Conservation (phyloP, 1,140 invertebrate species). For the Harlomillsia oculata region DNA sequence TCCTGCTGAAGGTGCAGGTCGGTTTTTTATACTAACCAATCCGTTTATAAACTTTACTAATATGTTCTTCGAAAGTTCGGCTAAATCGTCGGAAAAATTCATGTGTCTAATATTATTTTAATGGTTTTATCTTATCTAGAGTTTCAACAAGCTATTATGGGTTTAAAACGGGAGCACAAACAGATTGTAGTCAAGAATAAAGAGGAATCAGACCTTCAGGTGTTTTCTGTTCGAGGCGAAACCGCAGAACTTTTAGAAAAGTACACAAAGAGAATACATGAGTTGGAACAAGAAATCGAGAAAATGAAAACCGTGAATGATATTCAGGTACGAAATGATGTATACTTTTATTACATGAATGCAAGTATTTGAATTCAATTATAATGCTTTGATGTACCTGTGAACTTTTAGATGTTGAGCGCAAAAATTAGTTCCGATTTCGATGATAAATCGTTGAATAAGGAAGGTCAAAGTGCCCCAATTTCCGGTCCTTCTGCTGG, state of each 20-base stretch:
- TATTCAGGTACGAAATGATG: constrained; percentile 37
- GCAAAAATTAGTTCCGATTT: constrained; percentile 38
- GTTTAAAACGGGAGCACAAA: constrained; percentile 41
- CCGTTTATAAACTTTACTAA: not conserved
- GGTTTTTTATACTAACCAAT: constrained; percentile 8
- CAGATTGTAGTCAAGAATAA: constrained; percentile 38
- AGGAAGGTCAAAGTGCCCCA: constrained; percentile 34
- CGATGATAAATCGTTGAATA: no score
- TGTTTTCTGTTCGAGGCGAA: constrained; percentile 40
- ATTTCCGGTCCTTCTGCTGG: constrained; percentile 31
- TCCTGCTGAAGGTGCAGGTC: constrained; percentile 20
- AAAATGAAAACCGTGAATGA: constrained; percentile 41
- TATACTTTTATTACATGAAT: not conserved
- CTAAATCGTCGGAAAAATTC: not conserved
- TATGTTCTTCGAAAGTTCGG: not conserved
- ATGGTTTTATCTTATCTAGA: constrained; percentile 35
- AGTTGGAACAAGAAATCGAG: constrained; percentile 42
- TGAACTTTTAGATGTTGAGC: constrained; percentile 38
- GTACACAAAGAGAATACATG: constrained; percentile 39
- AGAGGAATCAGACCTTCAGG: constrained; percentile 37
- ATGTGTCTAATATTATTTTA: constrained; percentile 4
- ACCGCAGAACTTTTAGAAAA: constrained; percentile 40
- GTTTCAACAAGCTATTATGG: constrained; percentile 42
- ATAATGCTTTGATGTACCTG: constrained; percentile 22
- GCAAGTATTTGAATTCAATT: not conserved